Conservation (phyloP, 2,113 vertebrate genomes). For the Oncorhynchus masou region DNA sequence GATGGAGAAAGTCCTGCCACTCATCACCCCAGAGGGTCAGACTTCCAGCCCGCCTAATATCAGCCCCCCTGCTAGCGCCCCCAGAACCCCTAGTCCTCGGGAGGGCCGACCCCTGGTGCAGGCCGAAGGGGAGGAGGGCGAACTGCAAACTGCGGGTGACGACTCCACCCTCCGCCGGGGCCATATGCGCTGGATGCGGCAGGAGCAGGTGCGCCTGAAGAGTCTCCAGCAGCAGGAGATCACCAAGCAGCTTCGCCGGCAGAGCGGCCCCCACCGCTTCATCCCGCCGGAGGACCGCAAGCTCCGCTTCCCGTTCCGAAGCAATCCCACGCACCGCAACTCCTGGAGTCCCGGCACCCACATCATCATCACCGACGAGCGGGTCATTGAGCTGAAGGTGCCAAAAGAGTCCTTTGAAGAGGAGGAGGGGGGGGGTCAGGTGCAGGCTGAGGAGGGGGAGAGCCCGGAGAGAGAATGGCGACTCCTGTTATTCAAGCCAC, state of each 20-base stretch:
- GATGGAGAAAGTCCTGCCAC: constrained; percentile 95
- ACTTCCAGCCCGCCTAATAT: constrained; percentile 31
- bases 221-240: constrained; percentile 96
- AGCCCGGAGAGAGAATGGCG: constrained; percentile 44
- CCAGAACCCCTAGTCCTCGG: constrained; percentile 44
- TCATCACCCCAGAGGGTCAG: constrained; percentile 81
- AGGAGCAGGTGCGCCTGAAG: constrained; percentile 91
- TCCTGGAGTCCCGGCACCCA: constrained; percentile 97
- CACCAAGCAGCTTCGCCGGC: constrained; percentile 88
- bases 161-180: constrained; percentile 82
- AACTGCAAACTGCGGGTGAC: constrained; percentile 76
- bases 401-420: constrained; percentile 81
- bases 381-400: constrained; percentile 91
- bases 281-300: constrained; percentile 97
- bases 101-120: constrained; percentile 59
- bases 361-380: constrained; percentile 94
- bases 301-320: constrained; percentile 95
- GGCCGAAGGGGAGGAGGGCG: constrained; percentile 63
- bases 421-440: constrained; percentile 70
- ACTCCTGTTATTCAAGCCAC: constrained; percentile 61
- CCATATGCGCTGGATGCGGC: constrained; percentile 89
- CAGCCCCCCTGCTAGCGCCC: neutral
- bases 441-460: constrained; percentile 41
- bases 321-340: constrained; percentile 94
- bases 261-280: constrained; percentile 88